A percentile compares a stretch with the other conserved stretches of the same genome.
Conservation (phyloP, 2,797 vertebrate genomes). For the Galago senegalensis region DNA sequence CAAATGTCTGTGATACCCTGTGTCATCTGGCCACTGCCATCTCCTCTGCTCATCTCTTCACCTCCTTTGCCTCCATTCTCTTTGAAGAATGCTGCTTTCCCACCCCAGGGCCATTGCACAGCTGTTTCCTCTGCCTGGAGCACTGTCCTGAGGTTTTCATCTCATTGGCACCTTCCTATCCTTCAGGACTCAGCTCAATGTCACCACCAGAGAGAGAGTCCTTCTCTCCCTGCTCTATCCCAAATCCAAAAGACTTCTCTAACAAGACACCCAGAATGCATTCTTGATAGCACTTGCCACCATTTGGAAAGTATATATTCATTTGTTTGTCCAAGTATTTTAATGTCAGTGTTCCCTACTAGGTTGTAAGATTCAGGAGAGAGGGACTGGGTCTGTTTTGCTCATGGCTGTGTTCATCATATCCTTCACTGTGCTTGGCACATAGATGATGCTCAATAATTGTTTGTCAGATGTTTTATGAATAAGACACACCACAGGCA, state of each 20-base stretch:
- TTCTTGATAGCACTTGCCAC: background rate
- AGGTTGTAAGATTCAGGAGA: background rate
- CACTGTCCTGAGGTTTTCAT: background rate
- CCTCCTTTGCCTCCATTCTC: background rate
- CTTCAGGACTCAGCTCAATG: background rate
- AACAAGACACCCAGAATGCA: background rate
- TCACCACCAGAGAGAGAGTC: background rate
- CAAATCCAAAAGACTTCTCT: background rate
- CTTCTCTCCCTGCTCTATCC: background rate
- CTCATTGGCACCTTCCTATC: background rate
- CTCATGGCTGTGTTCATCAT: background rate
- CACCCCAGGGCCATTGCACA: background rate
- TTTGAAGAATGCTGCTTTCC: background rate
- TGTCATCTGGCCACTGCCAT: background rate
- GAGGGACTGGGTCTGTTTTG: background rate
- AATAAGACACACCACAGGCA: background rate
- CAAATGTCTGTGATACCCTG: background rate
- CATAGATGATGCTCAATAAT: background rate
- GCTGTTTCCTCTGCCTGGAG: background rate
- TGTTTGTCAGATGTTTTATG: background rate
- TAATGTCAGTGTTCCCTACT: background rate
- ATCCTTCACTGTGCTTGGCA: background rate
- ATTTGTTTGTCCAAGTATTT: background rate
- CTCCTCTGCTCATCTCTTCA: background rate
- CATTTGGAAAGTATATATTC: background rate